Conservation (phyloP, 2,888 invertebrate species). For the Tachystola acroxantha region DNA sequence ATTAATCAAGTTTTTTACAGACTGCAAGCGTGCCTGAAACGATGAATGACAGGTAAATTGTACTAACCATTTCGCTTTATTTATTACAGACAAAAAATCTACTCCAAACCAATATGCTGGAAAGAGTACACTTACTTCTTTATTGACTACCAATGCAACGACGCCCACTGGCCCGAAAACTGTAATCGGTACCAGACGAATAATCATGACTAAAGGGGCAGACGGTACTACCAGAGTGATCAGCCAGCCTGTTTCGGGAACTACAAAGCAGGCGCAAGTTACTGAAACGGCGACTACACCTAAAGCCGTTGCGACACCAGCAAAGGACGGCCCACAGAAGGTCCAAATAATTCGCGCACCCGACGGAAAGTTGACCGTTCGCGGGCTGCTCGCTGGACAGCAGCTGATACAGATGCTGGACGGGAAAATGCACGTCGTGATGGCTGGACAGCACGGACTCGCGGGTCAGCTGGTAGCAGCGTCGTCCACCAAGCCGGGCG, state of each 20-base stretch:
- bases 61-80: too few relatives aligned
- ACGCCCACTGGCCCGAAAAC: constrained; percentile 80
- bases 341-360: constrained; percentile 94
- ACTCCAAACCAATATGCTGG: constrained; percentile 75
- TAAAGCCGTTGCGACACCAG: constrained; percentile 40
- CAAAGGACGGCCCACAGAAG: constrained; percentile 81
- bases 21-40: too few relatives aligned
- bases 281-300: constrained; percentile 52
- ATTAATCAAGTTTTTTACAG: too few relatives aligned
- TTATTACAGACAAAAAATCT: constrained; percentile 60
- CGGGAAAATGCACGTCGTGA: constrained; percentile 92
- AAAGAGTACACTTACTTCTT: constrained; percentile 82
- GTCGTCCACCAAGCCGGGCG: constrained; percentile 41
- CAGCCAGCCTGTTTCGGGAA: constrained; percentile 74
- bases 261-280: constrained; percentile 46
- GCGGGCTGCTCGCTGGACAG: constrained; percentile 94
- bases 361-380: constrained; percentile 94
- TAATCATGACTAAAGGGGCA: constrained; percentile 86
- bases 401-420: constrained; percentile 95
- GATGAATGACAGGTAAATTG: too few relatives aligned
- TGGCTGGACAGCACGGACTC: constrained; percentile 79
- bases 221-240: constrained; percentile 83
- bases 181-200: constrained; percentile 81
- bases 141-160: constrained; percentile 73
- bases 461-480: constrained; percentile 62